Conservation (phyloP, 2,888 invertebrate species). For the Andrena dorsata region DNA sequence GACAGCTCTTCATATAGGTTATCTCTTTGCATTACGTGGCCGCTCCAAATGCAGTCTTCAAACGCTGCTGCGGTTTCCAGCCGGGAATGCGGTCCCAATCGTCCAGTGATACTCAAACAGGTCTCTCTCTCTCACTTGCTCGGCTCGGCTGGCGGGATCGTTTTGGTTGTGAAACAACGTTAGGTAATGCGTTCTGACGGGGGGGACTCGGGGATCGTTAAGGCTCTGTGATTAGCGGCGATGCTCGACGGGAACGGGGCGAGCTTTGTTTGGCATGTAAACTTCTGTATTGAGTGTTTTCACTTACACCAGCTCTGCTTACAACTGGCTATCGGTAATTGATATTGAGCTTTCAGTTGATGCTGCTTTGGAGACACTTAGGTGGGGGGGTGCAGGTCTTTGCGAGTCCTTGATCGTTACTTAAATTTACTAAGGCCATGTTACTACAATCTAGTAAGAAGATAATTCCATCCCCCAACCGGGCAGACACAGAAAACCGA, state of each 20-base stretch:
- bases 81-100: constrained; percentile 79
- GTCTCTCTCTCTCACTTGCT: constrained; percentile 15
- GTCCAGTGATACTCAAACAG: constrained; percentile 80
- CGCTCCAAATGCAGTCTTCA: constrained; percentile 83
- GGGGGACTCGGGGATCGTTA: neutral
- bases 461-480: too few species aligned
- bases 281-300: neutral
- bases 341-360: too few species aligned
- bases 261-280: neutral
- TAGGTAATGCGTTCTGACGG: constrained; percentile 10
- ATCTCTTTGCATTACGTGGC: constrained; percentile 79
- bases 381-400: too few species aligned
- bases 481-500: too few species aligned
- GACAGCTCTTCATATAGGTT: constrained; percentile 82
- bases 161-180: constrained; percentile 21
- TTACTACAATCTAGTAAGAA: too few species aligned
- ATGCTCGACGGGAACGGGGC: neutral
- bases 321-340: too few species aligned
- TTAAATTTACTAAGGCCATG: too few species aligned
- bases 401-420: too few species aligned
- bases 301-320: too few species aligned
- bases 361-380: too few species aligned
- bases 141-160: neutral
- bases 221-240: neutral
- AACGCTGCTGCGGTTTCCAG: constrained; percentile 72